A percentile compares a stretch with the other conserved stretches of the same genome.
Conservation (phyloP, 2,888 invertebrate genomes). For the Hipparchia semele region DNA sequence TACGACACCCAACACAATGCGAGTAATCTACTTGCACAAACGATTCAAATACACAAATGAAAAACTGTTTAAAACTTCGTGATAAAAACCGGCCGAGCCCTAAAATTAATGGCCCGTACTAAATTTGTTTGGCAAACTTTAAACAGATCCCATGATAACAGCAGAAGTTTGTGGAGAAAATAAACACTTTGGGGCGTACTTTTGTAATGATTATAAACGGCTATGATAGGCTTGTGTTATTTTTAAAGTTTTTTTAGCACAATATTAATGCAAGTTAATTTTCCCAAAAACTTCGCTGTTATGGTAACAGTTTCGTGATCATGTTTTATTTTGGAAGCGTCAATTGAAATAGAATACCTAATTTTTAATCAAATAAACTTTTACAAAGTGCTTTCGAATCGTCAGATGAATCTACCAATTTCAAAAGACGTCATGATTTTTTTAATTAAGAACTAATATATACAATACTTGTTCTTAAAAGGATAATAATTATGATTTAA, state of each 20-base stretch:
- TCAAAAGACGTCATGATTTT: too few relatives aligned
- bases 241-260: not conserved
- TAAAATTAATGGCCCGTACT: slow-evolving; percentile 40
- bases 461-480: too few relatives aligned
- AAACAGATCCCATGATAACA: slow-evolving; percentile 41
- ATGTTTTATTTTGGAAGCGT: too few relatives aligned
- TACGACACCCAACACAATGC: slow-evolving; percentile 25
- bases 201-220: slow-evolving; percentile 15
- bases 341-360: too few relatives aligned
- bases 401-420: too few relatives aligned
- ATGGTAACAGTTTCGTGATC: too few relatives aligned
- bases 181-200: slow-evolving; percentile 21
- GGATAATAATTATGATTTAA: too few relatives aligned
- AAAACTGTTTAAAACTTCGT: slow-evolving; percentile 39
- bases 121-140: slow-evolving; percentile 40
- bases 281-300: too few relatives aligned
- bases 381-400: too few relatives aligned
- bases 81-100: slow-evolving; percentile 39
- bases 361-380: too few relatives aligned
- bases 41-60: slow-evolving; percentile 35
- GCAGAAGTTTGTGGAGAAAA: slow-evolving; percentile 36
- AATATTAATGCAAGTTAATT: too few relatives aligned
- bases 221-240: not conserved
- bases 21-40: slow-evolving; percentile 11
- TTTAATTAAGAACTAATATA: too few relatives aligned